Conservation (phyloP, 2,888 invertebrate species). For the Atherix ibis region DNA sequence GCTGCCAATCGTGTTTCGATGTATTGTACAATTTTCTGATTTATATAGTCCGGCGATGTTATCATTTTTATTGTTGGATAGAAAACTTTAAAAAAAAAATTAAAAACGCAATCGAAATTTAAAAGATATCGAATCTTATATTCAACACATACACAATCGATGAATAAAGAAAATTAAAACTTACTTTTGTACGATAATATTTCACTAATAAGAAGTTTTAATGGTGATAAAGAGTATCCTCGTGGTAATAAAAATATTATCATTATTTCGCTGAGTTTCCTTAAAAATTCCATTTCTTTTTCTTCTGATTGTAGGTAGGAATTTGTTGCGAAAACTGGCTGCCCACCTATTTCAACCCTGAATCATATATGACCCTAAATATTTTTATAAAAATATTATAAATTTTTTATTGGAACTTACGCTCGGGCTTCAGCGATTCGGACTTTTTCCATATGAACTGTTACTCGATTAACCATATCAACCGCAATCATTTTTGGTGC, state of each 20-base stretch:
- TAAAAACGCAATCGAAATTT: background rate
- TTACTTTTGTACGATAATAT: constrained; percentile 73
- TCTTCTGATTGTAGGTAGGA: constrained; percentile 58
- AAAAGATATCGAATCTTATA: background rate
- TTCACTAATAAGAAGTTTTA: constrained; percentile 67
- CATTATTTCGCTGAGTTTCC: constrained; percentile 67
- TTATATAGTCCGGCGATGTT: constrained; percentile 83
- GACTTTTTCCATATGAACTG: constrained; percentile 73
- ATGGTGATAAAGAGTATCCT: constrained; percentile 61
- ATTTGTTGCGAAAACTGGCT: constrained; percentile 55
- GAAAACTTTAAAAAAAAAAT: constrained; percentile 33
- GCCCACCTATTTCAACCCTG: constrained; percentile 44
- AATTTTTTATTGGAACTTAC: too few species aligned
- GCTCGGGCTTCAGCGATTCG: constrained; percentile 57
- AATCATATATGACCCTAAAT: constrained; percentile 14
- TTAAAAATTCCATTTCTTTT: constrained; percentile 62
- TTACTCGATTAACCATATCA: constrained; percentile 66
- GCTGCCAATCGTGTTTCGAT: constrained; percentile 66
- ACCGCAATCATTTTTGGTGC: constrained; percentile 67
- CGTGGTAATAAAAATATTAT: constrained; percentile 67
- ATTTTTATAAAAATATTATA: background rate
- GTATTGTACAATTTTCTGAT: constrained; percentile 69
- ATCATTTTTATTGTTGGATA: constrained; percentile 69
- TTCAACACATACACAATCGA: too few species aligned
- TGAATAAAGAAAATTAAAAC: constrained; percentile 10